Evolutionary conservation across 2,113 vertebrate genomes (phyloP).

Genomic region (Phainopepla nitens): DNA sequence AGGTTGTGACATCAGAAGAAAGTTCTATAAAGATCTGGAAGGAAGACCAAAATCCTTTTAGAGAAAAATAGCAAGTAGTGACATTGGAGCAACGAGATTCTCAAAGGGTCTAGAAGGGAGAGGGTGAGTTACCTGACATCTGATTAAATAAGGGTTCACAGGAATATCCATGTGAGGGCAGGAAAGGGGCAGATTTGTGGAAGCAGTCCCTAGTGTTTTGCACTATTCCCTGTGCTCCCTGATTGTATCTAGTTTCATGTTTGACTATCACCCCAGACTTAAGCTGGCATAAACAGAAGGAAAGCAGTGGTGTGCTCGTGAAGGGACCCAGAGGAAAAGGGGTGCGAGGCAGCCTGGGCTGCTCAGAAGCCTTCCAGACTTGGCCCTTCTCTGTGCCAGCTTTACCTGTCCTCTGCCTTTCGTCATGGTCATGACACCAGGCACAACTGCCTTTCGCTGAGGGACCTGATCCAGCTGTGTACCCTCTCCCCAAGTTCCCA

Average conservation of each 20-base stretch:
- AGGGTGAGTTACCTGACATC: background rate
- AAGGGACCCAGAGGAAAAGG: background rate
- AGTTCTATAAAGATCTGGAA: background rate
- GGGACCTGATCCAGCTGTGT: background rate
- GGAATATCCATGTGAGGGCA: background rate
- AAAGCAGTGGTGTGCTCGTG: background rate
- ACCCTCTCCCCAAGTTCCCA: background rate
- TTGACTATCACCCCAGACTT: background rate
- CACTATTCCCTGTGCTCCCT: background rate
- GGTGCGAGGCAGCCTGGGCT: background rate
- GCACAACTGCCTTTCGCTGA: background rate
- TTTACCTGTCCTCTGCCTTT: background rate
- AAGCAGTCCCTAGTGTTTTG: background rate
- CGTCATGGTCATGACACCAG: accelerated
- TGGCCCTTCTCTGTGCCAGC: background rate
- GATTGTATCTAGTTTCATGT: background rate
- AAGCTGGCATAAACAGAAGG: background rate
- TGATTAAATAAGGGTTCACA: background rate
- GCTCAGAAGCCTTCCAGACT: background rate
- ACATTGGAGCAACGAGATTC: background rate
- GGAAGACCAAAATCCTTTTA: background rate
- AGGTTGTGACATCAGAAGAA: background rate
- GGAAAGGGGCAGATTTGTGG: background rate
- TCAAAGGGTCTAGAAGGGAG: background rate
- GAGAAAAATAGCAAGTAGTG: background rate